phyloP scores from a whole-genome alignment of 2,888 invertebrate species.

The Erpobdella octoculata region DNA sequence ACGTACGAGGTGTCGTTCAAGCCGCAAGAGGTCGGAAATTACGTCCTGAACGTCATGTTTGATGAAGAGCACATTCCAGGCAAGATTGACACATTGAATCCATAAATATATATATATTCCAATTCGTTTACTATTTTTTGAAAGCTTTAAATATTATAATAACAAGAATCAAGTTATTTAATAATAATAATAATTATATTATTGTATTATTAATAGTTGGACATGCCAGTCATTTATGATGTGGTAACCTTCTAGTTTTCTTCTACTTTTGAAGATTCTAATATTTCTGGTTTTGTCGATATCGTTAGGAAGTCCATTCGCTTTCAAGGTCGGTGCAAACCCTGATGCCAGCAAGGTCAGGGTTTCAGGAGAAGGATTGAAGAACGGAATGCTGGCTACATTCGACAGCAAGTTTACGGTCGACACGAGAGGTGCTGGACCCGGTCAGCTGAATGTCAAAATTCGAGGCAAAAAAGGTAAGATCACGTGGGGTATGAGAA shows the following conservation, averaged over 20 bases:
- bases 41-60: slow-evolving; percentile 81
- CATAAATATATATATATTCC: background rate
- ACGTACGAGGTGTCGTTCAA: slow-evolving; percentile 83
- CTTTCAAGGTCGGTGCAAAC: slow-evolving; percentile 79
- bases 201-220: no score
- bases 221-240: no score
- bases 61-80: slow-evolving; percentile 58
- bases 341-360: slow-evolving; percentile 96
- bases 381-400: slow-evolving; percentile 91
- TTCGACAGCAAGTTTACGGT: slow-evolving; percentile 96
- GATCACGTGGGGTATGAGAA: background rate
- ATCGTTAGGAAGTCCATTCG: slow-evolving; percentile 80
- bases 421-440: slow-evolving; percentile 96
- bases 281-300: background rate
- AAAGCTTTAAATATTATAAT: background rate
- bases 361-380: slow-evolving; percentile 94
- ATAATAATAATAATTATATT: no score
- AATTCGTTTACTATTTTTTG: background rate
- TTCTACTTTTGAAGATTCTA: background rate
- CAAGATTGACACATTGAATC: background rate
- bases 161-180: no score
- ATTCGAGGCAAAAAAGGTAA: slow-evolving; percentile 91
- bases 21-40: slow-evolving; percentile 88
- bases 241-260: background rate
- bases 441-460: slow-evolving; percentile 92